A percentile compares a stretch with the other conserved stretches of the same genome.
These are phyloP conservation scores for Toxotes jaculatrix DNA, from an alignment of 2,113 vertebrate species.

Conservation along the genomic window DNA sequence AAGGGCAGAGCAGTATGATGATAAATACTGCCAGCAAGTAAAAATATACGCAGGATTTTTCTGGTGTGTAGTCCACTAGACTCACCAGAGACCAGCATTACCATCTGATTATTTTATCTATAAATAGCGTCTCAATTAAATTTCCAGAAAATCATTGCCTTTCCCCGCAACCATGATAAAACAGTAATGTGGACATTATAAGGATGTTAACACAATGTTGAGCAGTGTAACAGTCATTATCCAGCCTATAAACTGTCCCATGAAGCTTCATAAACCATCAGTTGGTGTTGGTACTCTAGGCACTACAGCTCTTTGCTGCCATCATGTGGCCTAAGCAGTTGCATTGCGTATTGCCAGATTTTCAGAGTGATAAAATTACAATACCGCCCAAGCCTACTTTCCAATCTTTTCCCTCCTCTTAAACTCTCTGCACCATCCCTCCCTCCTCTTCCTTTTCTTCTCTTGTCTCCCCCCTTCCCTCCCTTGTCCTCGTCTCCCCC, in stretches of 20 bases:
- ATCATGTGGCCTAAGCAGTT: constrained; percentile 25
- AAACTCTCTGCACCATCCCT: constrained; percentile 4
- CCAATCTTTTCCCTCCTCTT: constrained; percentile 13
- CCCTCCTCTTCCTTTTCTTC: background rate
- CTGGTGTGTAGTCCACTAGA: background rate
- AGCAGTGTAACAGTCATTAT: background rate
- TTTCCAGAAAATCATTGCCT: background rate
- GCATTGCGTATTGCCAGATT: background rate
- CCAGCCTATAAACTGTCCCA: background rate
- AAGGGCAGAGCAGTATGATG: background rate
- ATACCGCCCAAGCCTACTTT: background rate
- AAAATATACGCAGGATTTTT: background rate
- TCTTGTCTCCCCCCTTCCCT: constrained; percentile 14
- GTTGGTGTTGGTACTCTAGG: background rate
- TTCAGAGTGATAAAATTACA: background rate
- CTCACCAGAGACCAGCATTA: background rate
- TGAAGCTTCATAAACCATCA: constrained; percentile 1
- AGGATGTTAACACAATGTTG: background rate
- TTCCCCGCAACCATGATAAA: background rate
- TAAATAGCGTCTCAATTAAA: background rate
- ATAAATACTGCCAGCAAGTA: background rate
- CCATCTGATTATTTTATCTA: background rate
- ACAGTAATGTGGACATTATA: background rate
- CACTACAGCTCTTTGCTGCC: constrained; percentile 26
- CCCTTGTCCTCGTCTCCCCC: constrained; percentile 36